Evolutionary conservation across 2,888 invertebrate species (phyloP), one percentile per base, ranked within the genome.

Genomic region (Monopis laevigella): DNA sequence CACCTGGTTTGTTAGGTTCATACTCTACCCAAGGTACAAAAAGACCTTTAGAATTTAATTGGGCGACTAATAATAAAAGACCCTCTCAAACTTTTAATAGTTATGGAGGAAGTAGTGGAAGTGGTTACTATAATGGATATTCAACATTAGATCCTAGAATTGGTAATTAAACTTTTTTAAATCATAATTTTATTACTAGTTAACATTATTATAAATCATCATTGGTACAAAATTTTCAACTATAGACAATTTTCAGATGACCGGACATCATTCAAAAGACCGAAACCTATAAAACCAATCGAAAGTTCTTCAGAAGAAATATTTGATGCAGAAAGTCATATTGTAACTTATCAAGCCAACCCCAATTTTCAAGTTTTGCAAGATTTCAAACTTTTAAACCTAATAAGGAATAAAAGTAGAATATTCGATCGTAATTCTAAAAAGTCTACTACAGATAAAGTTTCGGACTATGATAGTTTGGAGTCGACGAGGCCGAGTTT

Each of bases 341-440:
- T 65, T 2, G 58, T 77, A 14, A 67, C 53, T 44, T 75, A 66
- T 39, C 66, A 68, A 35, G 64, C 77, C 0, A 66, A 66, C 30
- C 78, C 77, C 28, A 63, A 77, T 50, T 80, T 77, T 41, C 65
- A 72, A 49, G 68, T 73, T 2, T 48, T 78, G 27, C 62, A 72
- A 55, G 69, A 70, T 16, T 78, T 74, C 47, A 78, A 77, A 55
- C 60, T 78, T 1, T 52, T 70, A 14, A 73, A 77, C 51, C 57
- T 77, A 44, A 52, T 57, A 21, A 55, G 53, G 38, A 61, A 58
- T 44, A 69, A 57, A 52, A 68, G 52, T 45, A 63, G 57, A 46
- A 45, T 48, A 54, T 28, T 49, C 47, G 12, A 52, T n/a, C 50
- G 32, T 35, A 50, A 49, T 43, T 54, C 54, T 17, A 60, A 58